phyloP scores from a whole-genome alignment of 2,797 vertebrate species.

The Zenarchopterus dispar region DNA sequence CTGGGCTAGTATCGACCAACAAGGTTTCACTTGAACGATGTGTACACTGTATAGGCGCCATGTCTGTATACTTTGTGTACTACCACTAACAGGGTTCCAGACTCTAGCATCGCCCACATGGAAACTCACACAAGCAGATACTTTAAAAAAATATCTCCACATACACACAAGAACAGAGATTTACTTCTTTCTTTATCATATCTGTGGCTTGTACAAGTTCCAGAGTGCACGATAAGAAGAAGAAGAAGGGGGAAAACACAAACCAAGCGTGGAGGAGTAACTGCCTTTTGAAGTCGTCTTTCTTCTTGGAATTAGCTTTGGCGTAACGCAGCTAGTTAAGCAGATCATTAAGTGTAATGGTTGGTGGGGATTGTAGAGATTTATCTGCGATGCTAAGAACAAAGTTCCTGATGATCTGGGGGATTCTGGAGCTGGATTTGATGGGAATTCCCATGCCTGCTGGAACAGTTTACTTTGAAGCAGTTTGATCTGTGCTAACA shows the following conservation, averaged over 20 bases:
- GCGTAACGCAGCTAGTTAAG: slow-evolving; percentile 71
- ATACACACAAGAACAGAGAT: slow-evolving; percentile 36
- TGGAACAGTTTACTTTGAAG: slow-evolving; percentile 71
- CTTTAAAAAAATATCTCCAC: slow-evolving; percentile 24
- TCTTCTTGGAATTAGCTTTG: slow-evolving; percentile 69
- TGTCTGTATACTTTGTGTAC: slow-evolving; percentile 16
- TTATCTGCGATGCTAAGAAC: slow-evolving; percentile 80
- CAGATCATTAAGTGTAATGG: slow-evolving; percentile 82
- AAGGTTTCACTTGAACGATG: slow-evolving; percentile 26
- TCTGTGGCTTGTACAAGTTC: slow-evolving; percentile 47
- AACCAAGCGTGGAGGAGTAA: slow-evolving; percentile 40
- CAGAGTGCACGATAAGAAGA: slow-evolving; percentile 46
- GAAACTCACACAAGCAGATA: slow-evolving; percentile 33
- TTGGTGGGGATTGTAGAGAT: slow-evolving; percentile 73
- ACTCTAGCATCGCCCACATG: slow-evolving; percentile 10
- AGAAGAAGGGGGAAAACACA: slow-evolving; percentile 29
- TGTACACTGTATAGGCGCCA: slow-evolving; percentile 35
- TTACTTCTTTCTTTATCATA: slow-evolving; percentile 59
- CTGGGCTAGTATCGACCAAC: slow-evolving; percentile 10
- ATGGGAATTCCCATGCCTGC: slow-evolving; percentile 75
- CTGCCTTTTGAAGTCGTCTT: slow-evolving; percentile 72
- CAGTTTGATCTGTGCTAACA: slow-evolving; percentile 68
- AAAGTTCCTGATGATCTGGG: slow-evolving; percentile 79
- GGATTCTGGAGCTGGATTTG: slow-evolving; percentile 79
- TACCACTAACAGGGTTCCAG: slow-evolving; percentile 13